Evolutionary conservation across 2,113 vertebrate genomes (phyloP), one percentile per base, ranked within the genome.

Genomic region (Nycticorax nycticorax): DNA sequence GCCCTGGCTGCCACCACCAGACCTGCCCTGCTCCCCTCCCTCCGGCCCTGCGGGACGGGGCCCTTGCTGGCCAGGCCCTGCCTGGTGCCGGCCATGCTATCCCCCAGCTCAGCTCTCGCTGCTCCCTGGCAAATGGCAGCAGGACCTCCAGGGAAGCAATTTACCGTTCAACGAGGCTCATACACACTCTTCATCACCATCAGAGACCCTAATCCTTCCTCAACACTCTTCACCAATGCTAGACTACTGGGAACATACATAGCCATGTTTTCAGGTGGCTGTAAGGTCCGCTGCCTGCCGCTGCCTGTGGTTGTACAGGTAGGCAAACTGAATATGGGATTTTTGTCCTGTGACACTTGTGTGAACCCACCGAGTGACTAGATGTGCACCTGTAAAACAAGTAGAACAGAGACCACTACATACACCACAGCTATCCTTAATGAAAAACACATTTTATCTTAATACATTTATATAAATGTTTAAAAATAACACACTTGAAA

Each of bases 61-160:
- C 21, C 35, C 22, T 56, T 60, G 13, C 14, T 56, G 21, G 39
- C 8, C 12, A 83, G 56, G 37, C 3, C 18, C 7, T 56, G 45
- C 5, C 45, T 16, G 39, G 39, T 16, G 47, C 27, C 3, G 3
- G 35, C 33, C 18, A 9, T 2, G 35, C 35, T 16, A 9, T 13
- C 21, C 23, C 14, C 19, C 13, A 0, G 0, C 69, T 77, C 59
- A 55, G 56, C 37, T 27, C 47, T 24, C 1, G 4, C 41, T 35
- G 47, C 12, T 75, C 32, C 74, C 43, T 26, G 52, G 22, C n/a
- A 75, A 75, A 88, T 0, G 1, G 22, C 28, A 72, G 23, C 28
- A 82, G 60, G 35, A 81, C 9, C 1, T 14, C 4, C 57, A 83
- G 30, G 24, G 50, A 86, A 64, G 59, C 7, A 45, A 35, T 52